Conservation (phyloP, 2,888 invertebrate genomes). For the Erebia aethiops region DNA sequence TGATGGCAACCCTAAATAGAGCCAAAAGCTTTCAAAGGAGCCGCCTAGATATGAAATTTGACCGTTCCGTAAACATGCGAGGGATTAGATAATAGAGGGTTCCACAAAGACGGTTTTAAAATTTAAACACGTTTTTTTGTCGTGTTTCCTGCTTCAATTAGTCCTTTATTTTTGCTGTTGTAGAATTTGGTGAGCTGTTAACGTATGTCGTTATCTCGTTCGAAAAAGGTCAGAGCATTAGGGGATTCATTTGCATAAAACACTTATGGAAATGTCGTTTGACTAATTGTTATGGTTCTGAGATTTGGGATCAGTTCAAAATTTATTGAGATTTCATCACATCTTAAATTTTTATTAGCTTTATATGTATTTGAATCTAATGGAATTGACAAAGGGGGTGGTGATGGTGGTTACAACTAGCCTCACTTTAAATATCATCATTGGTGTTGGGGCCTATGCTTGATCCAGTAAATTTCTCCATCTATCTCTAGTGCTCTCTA, state of each 20-base stretch:
- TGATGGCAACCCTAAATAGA: constrained; percentile 3
- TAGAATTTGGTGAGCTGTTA: constrained; percentile 41
- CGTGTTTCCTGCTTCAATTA: constrained; percentile 48
- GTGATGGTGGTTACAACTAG: background rate
- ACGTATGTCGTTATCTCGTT: constrained; percentile 35
- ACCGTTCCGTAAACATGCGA: constrained; percentile 55
- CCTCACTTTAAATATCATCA: background rate
- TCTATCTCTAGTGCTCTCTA: too few relatives aligned
- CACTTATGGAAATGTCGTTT: constrained; percentile 24
- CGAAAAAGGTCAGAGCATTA: constrained; percentile 29
- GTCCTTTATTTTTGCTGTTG: constrained; percentile 42
- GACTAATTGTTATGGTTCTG: constrained; percentile 28
- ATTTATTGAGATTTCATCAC: background rate
- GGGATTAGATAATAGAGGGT: constrained; percentile 50
- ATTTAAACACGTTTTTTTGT: constrained; percentile 36
- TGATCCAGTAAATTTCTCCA: too few relatives aligned
- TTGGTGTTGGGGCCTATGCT: too few relatives aligned
- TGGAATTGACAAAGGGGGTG: background rate
- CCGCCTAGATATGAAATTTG: constrained; percentile 58
- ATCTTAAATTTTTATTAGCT: background rate
- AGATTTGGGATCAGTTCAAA: constrained; percentile 1
- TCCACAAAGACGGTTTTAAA: constrained; percentile 38
- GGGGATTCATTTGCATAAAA: constrained; percentile 30
- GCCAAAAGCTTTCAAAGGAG: constrained; percentile 38
- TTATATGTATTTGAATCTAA: background rate